Evolutionary conservation across 2,888 invertebrate genomes (phyloP).

Genomic region (Cantharis flavilabris): DNA sequence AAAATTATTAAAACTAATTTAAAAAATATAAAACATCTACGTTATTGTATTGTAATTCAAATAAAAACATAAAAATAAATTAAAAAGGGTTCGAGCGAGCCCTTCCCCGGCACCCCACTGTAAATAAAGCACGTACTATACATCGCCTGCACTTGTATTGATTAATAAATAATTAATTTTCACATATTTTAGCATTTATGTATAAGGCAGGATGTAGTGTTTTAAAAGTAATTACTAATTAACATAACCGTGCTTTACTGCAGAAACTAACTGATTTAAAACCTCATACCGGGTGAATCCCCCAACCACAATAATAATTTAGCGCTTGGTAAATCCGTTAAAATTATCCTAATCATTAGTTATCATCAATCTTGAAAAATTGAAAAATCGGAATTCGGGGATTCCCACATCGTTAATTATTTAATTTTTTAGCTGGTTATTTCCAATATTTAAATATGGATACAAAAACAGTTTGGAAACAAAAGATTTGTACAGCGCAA

Average conservation of each 20-base stretch:
- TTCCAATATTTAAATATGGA: constrained; percentile 67
- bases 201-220: not conserved
- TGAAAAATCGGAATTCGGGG: too few species aligned
- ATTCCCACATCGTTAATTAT: not conserved
- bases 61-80: too few species aligned
- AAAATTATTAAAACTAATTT: too few species aligned
- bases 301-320: too few species aligned
- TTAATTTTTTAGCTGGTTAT: constrained; percentile 64
- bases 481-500: constrained; percentile 69
- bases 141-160: not conserved
- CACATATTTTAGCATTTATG: not conserved
- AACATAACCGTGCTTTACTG: not conserved
- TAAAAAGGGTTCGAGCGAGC: too few species aligned
- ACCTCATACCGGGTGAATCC: too few species aligned
- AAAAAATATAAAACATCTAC: too few species aligned
- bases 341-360: too few species aligned
- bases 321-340: too few species aligned
- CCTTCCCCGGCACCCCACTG: not conserved
- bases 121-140: not conserved
- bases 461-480: constrained; percentile 65
- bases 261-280: not conserved
- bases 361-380: too few species aligned
- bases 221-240: not conserved
- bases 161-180: not conserved
- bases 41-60: too few species aligned